Evolutionary conservation across 2,113 vertebrate genomes (phyloP).

Genomic region (Perognathus longimembris): DNA sequence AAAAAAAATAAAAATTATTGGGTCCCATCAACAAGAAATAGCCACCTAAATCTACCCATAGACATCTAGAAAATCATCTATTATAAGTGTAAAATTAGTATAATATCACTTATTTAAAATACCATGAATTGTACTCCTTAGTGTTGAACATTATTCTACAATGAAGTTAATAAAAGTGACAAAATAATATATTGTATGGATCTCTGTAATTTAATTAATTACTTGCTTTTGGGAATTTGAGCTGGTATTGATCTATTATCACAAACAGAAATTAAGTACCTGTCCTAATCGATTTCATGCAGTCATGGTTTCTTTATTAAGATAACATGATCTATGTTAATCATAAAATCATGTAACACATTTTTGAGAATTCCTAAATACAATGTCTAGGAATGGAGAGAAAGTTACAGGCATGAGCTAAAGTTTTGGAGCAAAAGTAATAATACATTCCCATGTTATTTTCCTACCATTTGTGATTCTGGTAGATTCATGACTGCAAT

Average conservation of each 20-base stretch:
- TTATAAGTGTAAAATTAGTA: neutral
- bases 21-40: neutral
- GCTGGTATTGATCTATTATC: neutral
- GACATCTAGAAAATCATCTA: neutral
- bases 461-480: slow-evolving; percentile 6
- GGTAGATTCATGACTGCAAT: neutral
- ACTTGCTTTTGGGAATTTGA: slow-evolving; percentile 27
- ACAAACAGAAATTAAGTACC: slow-evolving; percentile 19
- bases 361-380: neutral
- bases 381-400: slow-evolving; percentile 19
- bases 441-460: neutral
- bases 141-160: slow-evolving; percentile 12
- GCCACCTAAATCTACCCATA: neutral
- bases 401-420: slow-evolving; percentile 20
- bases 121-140: neutral
- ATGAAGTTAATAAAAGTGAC: neutral
- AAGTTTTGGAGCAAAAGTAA: slow-evolving; percentile 33
- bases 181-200: neutral
- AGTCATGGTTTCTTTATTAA: neutral
- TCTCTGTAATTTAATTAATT: neutral
- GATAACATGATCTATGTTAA: slow-evolving; percentile 1
- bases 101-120: slow-evolving; percentile 8
- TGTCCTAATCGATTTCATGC: neutral
- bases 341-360: neutral
- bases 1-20: slow-evolving; percentile 38